These are phyloP conservation scores for Dryas iulia DNA, from an alignment of 1,140 invertebrate species.

Conservation along the genomic window DNA sequence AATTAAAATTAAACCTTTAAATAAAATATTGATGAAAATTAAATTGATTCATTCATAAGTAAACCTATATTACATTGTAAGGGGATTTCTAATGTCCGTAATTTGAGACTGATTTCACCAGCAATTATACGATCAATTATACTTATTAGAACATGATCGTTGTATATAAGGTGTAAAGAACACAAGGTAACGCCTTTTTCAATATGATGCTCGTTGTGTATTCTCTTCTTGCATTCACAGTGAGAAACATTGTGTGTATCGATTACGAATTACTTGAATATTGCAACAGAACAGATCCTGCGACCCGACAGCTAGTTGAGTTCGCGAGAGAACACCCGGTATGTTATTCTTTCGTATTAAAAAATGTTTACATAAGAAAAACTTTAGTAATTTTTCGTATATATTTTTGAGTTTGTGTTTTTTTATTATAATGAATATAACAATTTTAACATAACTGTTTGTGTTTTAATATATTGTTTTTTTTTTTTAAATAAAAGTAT, in stretches of 20 bases:
- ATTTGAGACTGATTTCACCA: background rate
- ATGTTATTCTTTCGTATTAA: background rate
- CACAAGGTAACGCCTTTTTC: background rate
- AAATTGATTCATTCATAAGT: too few species aligned
- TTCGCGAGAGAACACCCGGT: constrained; percentile 31
- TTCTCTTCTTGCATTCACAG: background rate
- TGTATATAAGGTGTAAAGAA: background rate
- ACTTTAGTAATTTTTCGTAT: background rate
- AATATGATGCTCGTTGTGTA: background rate
- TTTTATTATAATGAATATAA: too few species aligned
- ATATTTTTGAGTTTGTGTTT: background rate
- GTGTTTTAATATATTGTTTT: background rate
- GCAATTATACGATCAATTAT: background rate
- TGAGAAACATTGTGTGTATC: constrained; percentile 4
- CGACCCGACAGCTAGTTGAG: constrained; percentile 23
- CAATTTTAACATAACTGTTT: background rate
- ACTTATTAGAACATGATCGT: background rate
- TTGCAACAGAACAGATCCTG: constrained; percentile 29
- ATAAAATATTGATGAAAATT: too few species aligned
- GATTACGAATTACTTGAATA: constrained; percentile 25
- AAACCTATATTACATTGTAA: too few species aligned
- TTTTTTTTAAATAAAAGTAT: background rate
- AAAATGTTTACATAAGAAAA: background rate
- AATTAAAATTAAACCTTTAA: too few species aligned
- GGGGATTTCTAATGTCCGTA: background rate